Evolutionary conservation across 1,140 invertebrate species (phyloP).

Genomic region (Drosophila rhopaloa): DNA sequence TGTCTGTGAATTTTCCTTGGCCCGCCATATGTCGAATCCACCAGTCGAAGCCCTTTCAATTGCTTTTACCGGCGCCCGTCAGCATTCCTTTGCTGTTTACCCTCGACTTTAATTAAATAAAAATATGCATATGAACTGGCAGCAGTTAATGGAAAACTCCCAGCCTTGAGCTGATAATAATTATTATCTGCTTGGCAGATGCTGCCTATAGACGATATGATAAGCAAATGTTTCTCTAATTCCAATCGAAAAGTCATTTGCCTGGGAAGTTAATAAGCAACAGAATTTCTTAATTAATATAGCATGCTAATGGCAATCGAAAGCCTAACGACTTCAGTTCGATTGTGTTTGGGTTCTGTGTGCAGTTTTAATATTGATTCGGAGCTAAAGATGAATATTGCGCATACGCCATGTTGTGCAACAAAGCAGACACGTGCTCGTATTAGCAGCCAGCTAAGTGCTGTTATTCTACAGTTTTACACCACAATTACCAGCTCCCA

Average conservation of each 20-base stretch:
- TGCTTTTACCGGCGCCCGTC: slow-evolving; percentile 44
- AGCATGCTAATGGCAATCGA: slow-evolving; percentile 34
- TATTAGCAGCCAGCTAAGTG: slow-evolving; percentile 77
- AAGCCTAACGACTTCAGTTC: slow-evolving; percentile 24
- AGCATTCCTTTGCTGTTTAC: slow-evolving; percentile 71
- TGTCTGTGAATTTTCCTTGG: slow-evolving; percentile 61
- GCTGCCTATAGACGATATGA: slow-evolving; percentile 6
- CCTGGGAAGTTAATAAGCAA: slow-evolving; percentile 26
- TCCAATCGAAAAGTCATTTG: slow-evolving; percentile 11
- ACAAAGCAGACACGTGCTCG: slow-evolving; percentile 63
- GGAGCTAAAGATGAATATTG: slow-evolving; percentile 12
- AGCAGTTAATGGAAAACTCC: slow-evolving; percentile 44
- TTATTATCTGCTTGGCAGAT: slow-evolving; percentile 15
- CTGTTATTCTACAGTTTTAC: slow-evolving; percentile 80
- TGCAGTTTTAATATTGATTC: slow-evolving; percentile 22
- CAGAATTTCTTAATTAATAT: slow-evolving; percentile 33
- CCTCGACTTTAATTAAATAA: slow-evolving; percentile 77
- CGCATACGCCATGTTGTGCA: slow-evolving; percentile 50
- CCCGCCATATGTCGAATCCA: slow-evolving; percentile 53
- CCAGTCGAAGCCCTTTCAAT: slow-evolving; percentile 51
- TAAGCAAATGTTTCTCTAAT: slow-evolving; percentile 24
- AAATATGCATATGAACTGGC: slow-evolving; percentile 60
- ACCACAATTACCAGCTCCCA: slow-evolving; percentile 71
- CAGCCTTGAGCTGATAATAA: slow-evolving; percentile 64
- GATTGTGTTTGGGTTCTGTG: slow-evolving; percentile 5